Evolutionary conservation across 2,797 vertebrate species (phyloP), one percentile per base, ranked within the genome.

Genomic region (Rhodeus uyekii): DNA sequence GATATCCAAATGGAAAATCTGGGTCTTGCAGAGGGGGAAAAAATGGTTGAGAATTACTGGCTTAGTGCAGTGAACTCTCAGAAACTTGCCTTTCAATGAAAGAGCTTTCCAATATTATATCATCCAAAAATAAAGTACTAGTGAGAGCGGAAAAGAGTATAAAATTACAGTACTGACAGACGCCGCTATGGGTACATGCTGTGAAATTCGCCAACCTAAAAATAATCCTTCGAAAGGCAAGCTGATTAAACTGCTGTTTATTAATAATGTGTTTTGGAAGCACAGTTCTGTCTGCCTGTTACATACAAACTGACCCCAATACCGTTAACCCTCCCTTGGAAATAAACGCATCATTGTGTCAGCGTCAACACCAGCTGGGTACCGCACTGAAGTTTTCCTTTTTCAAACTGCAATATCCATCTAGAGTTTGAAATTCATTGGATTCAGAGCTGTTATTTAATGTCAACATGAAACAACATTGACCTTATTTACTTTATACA

Each of bases 231-330:
- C 0, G 67, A 38, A 76, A 67, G 53, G 32, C 80, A 79, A 72
- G 36, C 85, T 83, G 81, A 86, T 86, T 86, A 83, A 83, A 83
- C 53, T 27, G n/a, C 2, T 13, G 36, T 72, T 67, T 73, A 81
- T 80, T 80, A 83, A 86, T 76, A 86, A 68, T 83, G 68, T 53
- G 63, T 71, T 78, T 68, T 69, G 67, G 76, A 85, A 7, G 61
- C 32, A 24, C 39, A 44, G 42, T 29, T 19, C 38, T 76, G 72
- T 72, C 85, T 73, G 81, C 61, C 73, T 39, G 50, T 50, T 14
- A 82, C 53, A 68, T 39, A 36, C 39, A 58, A 38, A 39, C 55
- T 77, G 81, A 82, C 81, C 53, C 53, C 10, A 82, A 82, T 76
- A 82, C n/a, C 32, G 61, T 69, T 76, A 44, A 67, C 81, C 32